A percentile compares a stretch with the other conserved stretches of the same genome.
These are phyloP conservation scores for Alosa sapidissima DNA, from an alignment of 2,797 vertebrate species.

Conservation along the genomic window DNA sequence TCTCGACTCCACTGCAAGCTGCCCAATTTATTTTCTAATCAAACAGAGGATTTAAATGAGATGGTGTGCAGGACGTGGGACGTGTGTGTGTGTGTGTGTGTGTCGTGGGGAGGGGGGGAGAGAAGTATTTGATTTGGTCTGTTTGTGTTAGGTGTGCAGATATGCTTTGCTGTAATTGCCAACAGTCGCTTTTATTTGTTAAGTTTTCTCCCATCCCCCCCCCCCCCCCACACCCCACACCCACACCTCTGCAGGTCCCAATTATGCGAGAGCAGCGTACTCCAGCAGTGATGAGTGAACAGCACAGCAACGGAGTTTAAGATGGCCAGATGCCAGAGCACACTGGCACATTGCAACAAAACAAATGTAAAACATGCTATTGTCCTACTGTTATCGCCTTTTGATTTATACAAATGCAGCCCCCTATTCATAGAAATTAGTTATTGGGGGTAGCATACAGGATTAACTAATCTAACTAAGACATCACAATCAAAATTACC, in stretches of 20 bases:
- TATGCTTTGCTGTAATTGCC: slow-evolving; percentile 71
- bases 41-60: slow-evolving; percentile 72
- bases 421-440: background rate
- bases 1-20: slow-evolving; percentile 69
- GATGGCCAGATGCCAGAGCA: slow-evolving; percentile 1
- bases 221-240: background rate
- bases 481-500: background rate
- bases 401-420: background rate
- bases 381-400: background rate
- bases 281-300: background rate
- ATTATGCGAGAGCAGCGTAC: slow-evolving; percentile 37
- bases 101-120: slow-evolving; percentile 60
- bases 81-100: background rate
- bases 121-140: slow-evolving; percentile 71
- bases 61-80: slow-evolving; percentile 55
- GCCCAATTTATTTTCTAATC: slow-evolving; percentile 75
- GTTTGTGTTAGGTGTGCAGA: slow-evolving; percentile 67
- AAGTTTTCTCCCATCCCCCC: slow-evolving; percentile 47
- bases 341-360: slow-evolving; percentile 8
- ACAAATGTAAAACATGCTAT: background rate
- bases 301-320: background rate
- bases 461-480: background rate
- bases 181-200: slow-evolving; percentile 61
- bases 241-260: background rate
- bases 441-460: background rate